Evolutionary conservation across 2,797 vertebrate genomes (phyloP).

Genomic region (Moxostoma hubbsi): DNA sequence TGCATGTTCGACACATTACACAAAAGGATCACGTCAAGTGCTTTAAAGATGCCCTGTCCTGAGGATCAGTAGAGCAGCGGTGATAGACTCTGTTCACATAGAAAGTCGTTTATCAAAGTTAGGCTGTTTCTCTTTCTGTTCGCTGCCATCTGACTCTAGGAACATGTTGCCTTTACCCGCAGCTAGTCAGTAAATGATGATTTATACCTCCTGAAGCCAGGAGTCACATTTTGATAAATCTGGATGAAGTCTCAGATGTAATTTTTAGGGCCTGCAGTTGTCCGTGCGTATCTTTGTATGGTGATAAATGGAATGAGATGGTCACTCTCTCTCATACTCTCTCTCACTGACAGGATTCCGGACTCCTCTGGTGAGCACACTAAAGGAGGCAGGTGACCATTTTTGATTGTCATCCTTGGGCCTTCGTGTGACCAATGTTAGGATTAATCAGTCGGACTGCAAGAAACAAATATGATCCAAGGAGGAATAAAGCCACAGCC

Average conservation of each 20-base stretch:
- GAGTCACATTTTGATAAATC: conserved; percentile 63
- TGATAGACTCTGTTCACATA: not conserved
- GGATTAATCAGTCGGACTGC: conserved; percentile 28
- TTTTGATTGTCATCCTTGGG: conserved; percentile 40
- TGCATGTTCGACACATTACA: not conserved
- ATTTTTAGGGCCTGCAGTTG: conserved; percentile 62
- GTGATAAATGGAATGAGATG: conserved; percentile 59
- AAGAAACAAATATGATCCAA: not conserved
- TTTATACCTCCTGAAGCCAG: conserved; percentile 56
- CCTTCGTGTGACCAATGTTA: conserved; percentile 3
- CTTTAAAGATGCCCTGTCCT: conserved; percentile 45
- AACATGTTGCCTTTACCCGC: conserved; percentile 46
- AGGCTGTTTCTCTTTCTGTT: conserved; percentile 41
- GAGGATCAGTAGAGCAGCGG: conserved; percentile 39
- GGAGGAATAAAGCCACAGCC: conserved; percentile 16
- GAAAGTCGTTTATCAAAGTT: conserved; percentile 48
- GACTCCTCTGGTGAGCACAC: conserved; percentile 40
- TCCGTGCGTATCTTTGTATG: conserved; percentile 54
- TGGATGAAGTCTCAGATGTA: conserved; percentile 61
- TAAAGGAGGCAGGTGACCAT: conserved; percentile 21
- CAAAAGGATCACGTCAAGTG: conserved; percentile 19
- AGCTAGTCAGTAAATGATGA: conserved; percentile 64
- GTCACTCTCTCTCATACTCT: conserved; percentile 26
- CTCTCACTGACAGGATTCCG: conserved; percentile 25
- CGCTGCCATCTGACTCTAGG: conserved; percentile 28